Evolutionary conservation across 2,113 vertebrate species (phyloP).

Genomic region (Stomatorhinus ivindoensis): DNA sequence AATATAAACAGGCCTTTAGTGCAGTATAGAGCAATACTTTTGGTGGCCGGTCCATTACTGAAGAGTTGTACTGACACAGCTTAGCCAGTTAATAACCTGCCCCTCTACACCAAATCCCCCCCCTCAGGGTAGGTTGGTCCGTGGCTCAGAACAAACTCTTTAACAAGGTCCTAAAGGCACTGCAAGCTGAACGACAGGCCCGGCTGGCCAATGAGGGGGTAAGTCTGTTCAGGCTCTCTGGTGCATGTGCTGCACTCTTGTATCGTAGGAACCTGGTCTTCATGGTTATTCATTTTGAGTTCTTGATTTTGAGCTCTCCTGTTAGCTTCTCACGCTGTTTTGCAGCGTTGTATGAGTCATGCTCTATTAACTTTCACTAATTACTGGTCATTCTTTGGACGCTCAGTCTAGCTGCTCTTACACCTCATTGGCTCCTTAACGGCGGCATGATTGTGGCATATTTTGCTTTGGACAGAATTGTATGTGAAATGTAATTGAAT

Average conservation of each 20-base stretch:
- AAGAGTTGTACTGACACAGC: neutral
- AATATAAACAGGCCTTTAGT: neutral
- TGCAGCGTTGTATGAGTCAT: neutral
- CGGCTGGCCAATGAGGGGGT: constrained; percentile 90
- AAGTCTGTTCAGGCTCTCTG: constrained; percentile 41
- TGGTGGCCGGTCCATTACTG: neutral
- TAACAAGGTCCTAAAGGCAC: constrained; percentile 90
- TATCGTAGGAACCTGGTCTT: neutral
- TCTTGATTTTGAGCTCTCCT: neutral
- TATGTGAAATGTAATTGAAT: neutral
- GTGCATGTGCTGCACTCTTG: neutral
- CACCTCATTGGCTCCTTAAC: neutral
- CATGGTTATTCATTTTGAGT: neutral
- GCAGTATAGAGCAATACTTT: neutral
- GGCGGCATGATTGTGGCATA: neutral
- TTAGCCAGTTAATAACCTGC: neutral
- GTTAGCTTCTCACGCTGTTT: neutral
- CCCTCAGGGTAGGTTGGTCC: constrained; percentile 83
- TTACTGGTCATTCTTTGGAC: neutral
- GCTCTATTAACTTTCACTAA: neutral
- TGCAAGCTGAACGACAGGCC: constrained; percentile 85
- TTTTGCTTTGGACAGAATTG: neutral
- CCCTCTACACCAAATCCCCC: neutral
- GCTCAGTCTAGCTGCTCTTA: neutral
- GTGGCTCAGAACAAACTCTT: constrained; percentile 91